These are phyloP conservation scores for Scaptomyza parva DNA, from an alignment of 2,888 invertebrate genomes.

Conservation along the genomic window DNA sequence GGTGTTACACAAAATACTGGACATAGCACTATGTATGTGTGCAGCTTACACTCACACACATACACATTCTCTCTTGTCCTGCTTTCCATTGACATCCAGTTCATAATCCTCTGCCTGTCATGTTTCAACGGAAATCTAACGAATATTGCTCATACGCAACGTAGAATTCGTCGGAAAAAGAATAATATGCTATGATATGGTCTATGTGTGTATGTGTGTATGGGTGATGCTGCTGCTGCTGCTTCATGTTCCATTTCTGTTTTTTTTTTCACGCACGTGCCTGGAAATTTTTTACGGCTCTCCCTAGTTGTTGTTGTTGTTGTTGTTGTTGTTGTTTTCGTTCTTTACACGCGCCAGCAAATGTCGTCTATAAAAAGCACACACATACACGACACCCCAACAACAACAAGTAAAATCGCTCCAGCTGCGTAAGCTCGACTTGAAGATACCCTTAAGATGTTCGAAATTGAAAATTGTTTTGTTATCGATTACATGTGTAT, in stretches of 20 bases:
- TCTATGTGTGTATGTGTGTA: too few relatives aligned
- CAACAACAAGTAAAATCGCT: constrained; percentile 9
- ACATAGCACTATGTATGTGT: constrained; percentile 14
- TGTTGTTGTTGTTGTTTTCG: constrained; percentile 13
- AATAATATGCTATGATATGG: too few relatives aligned
- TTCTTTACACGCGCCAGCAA: constrained; percentile 65
- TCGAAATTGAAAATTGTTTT: too few relatives aligned
- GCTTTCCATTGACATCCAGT: constrained; percentile 28
- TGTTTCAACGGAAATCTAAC: constrained; percentile 33
- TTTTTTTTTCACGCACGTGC: constrained; percentile 67
- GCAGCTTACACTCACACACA: constrained; percentile 24
- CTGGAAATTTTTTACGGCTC: constrained; percentile 63
- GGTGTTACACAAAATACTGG: constrained; percentile 49
- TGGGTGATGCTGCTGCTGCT: constrained; percentile 1
- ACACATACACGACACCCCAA: constrained; percentile 44
- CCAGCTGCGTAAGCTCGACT: too few relatives aligned
- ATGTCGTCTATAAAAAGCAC: constrained; percentile 64
- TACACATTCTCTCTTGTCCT: constrained; percentile 15
- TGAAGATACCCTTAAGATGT: too few relatives aligned
- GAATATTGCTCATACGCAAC: constrained; percentile 48
- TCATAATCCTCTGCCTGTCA: constrained; percentile 21
- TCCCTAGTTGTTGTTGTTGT: not conserved
- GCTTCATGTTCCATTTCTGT: constrained; percentile 14
- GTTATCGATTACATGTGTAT: too few relatives aligned
- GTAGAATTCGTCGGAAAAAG: constrained; percentile 5